Conservation (phyloP, 2,888 invertebrate species). For the Corythucha ciliata region DNA sequence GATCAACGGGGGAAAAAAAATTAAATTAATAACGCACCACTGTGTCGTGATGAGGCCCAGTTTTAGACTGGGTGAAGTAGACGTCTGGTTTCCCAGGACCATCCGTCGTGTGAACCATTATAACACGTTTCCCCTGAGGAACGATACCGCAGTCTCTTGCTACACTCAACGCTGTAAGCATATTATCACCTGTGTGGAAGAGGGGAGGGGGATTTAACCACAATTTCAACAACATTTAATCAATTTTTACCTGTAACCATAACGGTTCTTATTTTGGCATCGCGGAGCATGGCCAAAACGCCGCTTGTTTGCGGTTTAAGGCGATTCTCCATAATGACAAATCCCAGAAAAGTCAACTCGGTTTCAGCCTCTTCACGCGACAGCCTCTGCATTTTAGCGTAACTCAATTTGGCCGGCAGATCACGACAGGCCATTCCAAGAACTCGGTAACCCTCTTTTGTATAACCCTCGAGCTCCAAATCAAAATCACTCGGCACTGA, state of each 20-base stretch:
- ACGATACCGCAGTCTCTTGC: conserved; percentile 57
- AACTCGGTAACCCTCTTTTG: conserved; percentile 86
- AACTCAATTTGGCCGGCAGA: conserved; percentile 55
- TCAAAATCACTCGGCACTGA: conserved; percentile 71
- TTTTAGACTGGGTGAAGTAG: conserved; percentile 43
- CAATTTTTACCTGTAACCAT: conserved; percentile 88
- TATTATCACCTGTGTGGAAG: conserved; percentile 45
- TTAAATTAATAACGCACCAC: not conserved
- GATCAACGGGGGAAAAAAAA: not conserved
- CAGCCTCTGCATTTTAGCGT: conserved; percentile 63
- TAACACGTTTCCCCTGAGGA: conserved; percentile 47
- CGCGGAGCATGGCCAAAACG: conserved; percentile 66
- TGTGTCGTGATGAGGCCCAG: conserved; percentile 1
- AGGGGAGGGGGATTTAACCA: not conserved
- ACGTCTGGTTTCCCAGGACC: conserved; percentile 44
- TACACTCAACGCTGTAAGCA: conserved; percentile 50
- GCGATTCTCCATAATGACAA: conserved; percentile 91
- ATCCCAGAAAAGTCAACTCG: conserved; percentile 71
- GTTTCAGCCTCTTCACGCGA: conserved; percentile 70
- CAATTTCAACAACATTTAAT: not conserved
- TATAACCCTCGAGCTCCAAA: conserved; percentile 69
- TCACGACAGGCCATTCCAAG: conserved; percentile 76
- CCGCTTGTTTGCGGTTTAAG: conserved; percentile 79
- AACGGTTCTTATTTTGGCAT: conserved; percentile 81
- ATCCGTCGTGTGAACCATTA: conserved; percentile 45